Percentiles rank a stretch among this genome's conserved stretches.
These are phyloP conservation scores for Mola mola DNA, from an alignment of 2,113 vertebrate species.

Conservation along the genomic window DNA sequence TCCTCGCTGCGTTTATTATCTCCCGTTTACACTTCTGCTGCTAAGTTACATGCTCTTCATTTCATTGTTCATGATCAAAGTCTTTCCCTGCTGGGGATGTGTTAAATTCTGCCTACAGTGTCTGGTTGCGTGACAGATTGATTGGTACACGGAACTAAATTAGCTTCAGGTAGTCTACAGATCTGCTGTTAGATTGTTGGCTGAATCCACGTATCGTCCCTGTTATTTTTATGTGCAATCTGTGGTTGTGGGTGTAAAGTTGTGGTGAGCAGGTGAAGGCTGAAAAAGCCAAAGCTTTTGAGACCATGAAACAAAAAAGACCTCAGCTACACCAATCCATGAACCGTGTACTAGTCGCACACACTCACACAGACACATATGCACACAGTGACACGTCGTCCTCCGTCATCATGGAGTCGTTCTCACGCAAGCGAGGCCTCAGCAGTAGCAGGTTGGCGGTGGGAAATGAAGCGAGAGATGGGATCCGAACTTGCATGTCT, in stretches of 20 bases:
- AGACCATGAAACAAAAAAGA: constrained; percentile 28
- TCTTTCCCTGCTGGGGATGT: constrained; percentile 19
- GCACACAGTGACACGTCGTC: constrained; percentile 20
- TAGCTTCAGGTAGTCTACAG: constrained; percentile 15
- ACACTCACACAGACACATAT: neutral
- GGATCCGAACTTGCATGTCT: neutral
- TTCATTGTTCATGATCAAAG: constrained; percentile 4
- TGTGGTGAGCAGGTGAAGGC: neutral
- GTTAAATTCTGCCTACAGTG: constrained; percentile 10
- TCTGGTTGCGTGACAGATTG: constrained; percentile 36
- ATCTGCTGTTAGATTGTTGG: constrained; percentile 1
- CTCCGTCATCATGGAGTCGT: constrained; percentile 31
- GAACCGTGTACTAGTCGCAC: constrained; percentile 3
- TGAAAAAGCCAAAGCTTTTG: neutral
- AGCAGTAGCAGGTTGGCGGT: constrained; percentile 38
- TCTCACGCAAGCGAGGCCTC: constrained; percentile 36
- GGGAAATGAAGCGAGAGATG: constrained; percentile 47
- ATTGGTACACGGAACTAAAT: constrained; percentile 22
- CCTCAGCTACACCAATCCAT: constrained; percentile 6
- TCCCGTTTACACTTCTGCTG: constrained; percentile 3
- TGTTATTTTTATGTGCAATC: no score
- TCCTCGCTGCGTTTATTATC: constrained; percentile 8
- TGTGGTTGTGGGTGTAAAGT: no score
- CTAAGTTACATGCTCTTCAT: constrained; percentile 11
- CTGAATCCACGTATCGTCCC: constrained; percentile 18